Evolutionary conservation across 2,888 invertebrate species (phyloP).

Genomic region (Epirrhoe alternata): DNA sequence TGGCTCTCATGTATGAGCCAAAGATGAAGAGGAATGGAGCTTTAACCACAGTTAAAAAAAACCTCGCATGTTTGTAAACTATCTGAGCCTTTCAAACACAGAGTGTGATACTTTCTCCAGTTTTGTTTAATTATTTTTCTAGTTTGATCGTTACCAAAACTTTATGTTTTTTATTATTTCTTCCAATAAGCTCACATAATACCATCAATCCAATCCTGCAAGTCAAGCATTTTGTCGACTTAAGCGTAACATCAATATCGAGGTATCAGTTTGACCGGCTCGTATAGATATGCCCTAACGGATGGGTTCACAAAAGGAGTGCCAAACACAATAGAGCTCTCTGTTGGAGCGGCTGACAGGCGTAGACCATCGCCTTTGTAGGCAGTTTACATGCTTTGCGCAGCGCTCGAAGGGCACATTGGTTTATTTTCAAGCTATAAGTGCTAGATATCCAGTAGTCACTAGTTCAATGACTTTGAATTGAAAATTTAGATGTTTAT

Average conservation of each 20-base stretch:
- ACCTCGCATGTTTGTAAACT: too few species aligned
- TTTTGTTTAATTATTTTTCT: too few species aligned
- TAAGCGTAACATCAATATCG: not conserved
- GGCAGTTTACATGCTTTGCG: conserved; percentile 63
- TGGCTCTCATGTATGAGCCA: not conserved
- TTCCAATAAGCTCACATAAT: too few species aligned
- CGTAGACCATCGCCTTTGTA: conserved; percentile 69
- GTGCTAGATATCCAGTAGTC: conserved; percentile 24
- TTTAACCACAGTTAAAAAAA: too few species aligned
- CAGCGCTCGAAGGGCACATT: conserved; percentile 46
- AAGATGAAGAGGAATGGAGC: too few species aligned
- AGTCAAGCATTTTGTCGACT: too few species aligned
- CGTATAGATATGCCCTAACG: conserved; percentile 29
- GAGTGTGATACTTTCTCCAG: too few species aligned
- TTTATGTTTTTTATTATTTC: too few species aligned
- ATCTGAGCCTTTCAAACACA: too few species aligned
- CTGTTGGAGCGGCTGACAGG: conserved; percentile 59
- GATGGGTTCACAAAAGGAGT: conserved; percentile 61
- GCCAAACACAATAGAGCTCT: conserved; percentile 64
- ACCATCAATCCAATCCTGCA: too few species aligned
- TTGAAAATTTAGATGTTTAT: not conserved
- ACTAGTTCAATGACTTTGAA: conserved; percentile 20
- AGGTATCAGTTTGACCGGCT: conserved; percentile 7
- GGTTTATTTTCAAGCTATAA: conserved; percentile 45
- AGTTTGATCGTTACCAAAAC: too few species aligned